A percentile compares a stretch with the other conserved stretches of the same genome.
These are phyloP conservation scores for Protobothrops flavoviridis DNA, from an alignment of 2,113 vertebrate species.

Conservation along the genomic window DNA sequence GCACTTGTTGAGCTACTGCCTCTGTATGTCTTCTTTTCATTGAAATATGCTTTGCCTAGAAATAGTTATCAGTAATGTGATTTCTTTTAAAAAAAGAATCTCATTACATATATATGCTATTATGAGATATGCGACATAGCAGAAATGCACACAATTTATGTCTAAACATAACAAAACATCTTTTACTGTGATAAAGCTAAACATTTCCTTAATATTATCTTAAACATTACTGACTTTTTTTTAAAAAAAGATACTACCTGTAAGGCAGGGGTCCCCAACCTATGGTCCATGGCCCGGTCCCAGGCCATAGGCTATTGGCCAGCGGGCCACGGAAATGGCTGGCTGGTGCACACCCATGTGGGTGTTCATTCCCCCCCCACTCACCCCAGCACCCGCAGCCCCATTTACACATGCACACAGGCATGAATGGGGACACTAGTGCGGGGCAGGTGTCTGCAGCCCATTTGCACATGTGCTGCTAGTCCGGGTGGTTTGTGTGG, in stretches of 20 bases:
- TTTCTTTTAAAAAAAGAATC: constrained; percentile 1
- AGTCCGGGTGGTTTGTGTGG: no score
- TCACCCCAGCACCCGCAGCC: no score
- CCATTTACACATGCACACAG: no score
- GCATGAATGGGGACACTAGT: no score
- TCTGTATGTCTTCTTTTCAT: constrained; percentile 22
- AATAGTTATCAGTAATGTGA: not conserved
- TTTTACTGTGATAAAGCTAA: not conserved
- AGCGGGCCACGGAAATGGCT: no score
- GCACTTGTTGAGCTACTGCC: constrained; percentile 30
- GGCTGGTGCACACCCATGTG: no score
- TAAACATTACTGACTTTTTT: not conserved
- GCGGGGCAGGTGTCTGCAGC: no score
- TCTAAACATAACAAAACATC: not conserved
- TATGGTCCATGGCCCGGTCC: no score
- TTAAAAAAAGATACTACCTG: not conserved
- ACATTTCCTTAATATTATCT: not conserved
- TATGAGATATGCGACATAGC: not conserved
- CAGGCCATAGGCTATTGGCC: no score
- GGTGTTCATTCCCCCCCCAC: no score
- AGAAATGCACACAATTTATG: not conserved
- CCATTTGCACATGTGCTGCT: no score
- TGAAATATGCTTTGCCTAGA: not conserved
- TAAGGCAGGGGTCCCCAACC: not conserved
- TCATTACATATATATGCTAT: not conserved